Evolutionary conservation across 2,797 vertebrate genomes (phyloP).

Genomic region (Pseudochirops corinnae): DNA sequence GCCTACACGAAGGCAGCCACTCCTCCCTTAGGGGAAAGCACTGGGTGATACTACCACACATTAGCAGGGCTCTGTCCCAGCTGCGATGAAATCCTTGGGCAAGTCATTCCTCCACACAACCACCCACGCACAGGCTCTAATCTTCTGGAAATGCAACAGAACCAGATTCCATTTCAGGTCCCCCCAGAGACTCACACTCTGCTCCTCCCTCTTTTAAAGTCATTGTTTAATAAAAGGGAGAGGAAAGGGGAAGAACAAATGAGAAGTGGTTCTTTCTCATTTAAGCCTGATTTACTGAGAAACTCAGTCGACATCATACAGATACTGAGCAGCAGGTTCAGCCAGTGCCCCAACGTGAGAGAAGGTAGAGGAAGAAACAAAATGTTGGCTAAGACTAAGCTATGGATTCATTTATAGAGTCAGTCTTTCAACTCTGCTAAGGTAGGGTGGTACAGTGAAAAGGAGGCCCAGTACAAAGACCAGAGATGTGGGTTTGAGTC

Average conservation of each 20-base stretch:
- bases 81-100: fast-evolving
- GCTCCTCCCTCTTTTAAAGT: not conserved
- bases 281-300: not conserved
- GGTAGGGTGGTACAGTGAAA: not conserved
- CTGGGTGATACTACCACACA: fast-evolving
- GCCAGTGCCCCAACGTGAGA: not conserved
- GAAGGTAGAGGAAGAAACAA: not conserved
- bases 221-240: not conserved
- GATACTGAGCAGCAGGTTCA: fast-evolving
- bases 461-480: not conserved
- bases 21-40: not conserved
- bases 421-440: fast-evolving
- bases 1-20: fast-evolving
- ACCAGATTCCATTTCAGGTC: fast-evolving
- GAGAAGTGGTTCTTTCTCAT: not conserved
- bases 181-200: not conserved
- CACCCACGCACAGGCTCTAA: fast-evolving
- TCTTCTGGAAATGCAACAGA: not conserved
- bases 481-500: fast-evolving
- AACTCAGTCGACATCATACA: not conserved
- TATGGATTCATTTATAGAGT: fast-evolving
- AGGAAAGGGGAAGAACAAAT: fast-evolving
- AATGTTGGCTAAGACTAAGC: not conserved
- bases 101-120: not conserved
- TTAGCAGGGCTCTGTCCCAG: not conserved